Evolutionary conservation across 2,113 vertebrate genomes (phyloP).

Genomic region (Brachirus orientalis): DNA sequence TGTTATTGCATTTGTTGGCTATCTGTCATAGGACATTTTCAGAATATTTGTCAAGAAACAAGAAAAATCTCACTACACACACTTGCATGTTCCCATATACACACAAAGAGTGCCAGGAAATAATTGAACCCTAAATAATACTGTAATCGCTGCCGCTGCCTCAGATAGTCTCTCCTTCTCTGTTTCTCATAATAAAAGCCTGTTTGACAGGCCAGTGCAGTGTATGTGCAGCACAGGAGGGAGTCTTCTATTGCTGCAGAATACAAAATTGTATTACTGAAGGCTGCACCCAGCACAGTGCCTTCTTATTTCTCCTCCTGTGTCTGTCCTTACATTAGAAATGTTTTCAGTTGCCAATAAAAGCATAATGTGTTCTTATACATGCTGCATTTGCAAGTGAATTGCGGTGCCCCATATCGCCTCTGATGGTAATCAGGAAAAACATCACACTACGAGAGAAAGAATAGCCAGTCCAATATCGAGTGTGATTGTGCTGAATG

Average conservation of each 20-base stretch:
- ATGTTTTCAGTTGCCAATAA: slow-evolving; percentile 77
- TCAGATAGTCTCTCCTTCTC: slow-evolving; percentile 53
- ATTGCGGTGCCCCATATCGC: slow-evolving; percentile 74
- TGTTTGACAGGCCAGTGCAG: slow-evolving; percentile 60
- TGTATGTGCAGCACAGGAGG: slow-evolving; percentile 61
- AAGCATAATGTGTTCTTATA: slow-evolving; percentile 71
- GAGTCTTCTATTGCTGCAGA: slow-evolving; percentile 58
- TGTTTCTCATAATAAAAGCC: slow-evolving; percentile 68
- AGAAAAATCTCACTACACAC: slow-evolving; percentile 6
- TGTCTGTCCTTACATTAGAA: slow-evolving; percentile 73
- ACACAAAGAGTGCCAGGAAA: slow-evolving; percentile 55
- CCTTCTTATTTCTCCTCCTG: slow-evolving; percentile 53
- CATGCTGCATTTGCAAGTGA: slow-evolving; percentile 78
- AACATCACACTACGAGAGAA: slow-evolving; percentile 61
- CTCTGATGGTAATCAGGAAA: slow-evolving; percentile 77
- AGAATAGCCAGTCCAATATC: slow-evolving; percentile 75
- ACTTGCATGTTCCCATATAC: slow-evolving; percentile 32
- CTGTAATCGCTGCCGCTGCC: slow-evolving; percentile 63
- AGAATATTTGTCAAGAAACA: slow-evolving; percentile 31
- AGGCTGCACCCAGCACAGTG: slow-evolving; percentile 56
- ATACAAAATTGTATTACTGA: slow-evolving; percentile 73
- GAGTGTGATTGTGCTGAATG: slow-evolving; percentile 72
- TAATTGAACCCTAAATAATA: slow-evolving; percentile 56
- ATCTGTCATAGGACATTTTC: slow-evolving; percentile 23
- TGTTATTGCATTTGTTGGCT: slow-evolving; percentile 21